phyloP scores from a whole-genome alignment of 1,140 invertebrate species.

The Riptortus pedestris region DNA sequence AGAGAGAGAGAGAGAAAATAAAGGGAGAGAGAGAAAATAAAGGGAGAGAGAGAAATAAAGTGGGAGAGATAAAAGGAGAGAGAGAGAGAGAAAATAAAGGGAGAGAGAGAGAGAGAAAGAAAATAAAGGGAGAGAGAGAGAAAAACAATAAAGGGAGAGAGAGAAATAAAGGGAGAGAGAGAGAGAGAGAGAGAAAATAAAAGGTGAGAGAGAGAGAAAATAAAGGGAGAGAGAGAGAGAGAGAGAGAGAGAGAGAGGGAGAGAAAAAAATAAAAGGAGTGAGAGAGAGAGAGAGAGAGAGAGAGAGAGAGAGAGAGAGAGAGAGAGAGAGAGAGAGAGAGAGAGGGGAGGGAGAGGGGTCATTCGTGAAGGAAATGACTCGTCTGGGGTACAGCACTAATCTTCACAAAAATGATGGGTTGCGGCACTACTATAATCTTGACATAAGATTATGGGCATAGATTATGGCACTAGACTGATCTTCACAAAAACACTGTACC shows the following conservation, averaged over 20 bases:
- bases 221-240: background rate
- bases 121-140: background rate
- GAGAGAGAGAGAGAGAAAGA: background rate
- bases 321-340: too few relatives aligned
- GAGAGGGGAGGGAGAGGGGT: too few relatives aligned
- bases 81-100: background rate
- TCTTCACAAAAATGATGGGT: too few relatives aligned
- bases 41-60: background rate
- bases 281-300: too few relatives aligned
- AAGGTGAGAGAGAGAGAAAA: background rate
- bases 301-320: too few relatives aligned
- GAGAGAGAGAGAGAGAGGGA: background rate
- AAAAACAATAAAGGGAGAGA: background rate
- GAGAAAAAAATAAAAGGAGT: too few relatives aligned
- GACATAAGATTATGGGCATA: too few relatives aligned
- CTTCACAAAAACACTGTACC: too few relatives aligned
- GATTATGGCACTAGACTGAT: too few relatives aligned
- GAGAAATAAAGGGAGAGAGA: background rate
- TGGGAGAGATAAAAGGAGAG: background rate
- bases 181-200: background rate
- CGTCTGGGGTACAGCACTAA: too few relatives aligned
- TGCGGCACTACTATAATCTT: too few relatives aligned
- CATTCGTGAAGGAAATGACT: too few relatives aligned
- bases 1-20: background rate
- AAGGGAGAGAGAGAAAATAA: background rate